Base-by-base conservation (phyloP, 2,113 vertebrate species). In the Gadus macrocephalus region DNA sequence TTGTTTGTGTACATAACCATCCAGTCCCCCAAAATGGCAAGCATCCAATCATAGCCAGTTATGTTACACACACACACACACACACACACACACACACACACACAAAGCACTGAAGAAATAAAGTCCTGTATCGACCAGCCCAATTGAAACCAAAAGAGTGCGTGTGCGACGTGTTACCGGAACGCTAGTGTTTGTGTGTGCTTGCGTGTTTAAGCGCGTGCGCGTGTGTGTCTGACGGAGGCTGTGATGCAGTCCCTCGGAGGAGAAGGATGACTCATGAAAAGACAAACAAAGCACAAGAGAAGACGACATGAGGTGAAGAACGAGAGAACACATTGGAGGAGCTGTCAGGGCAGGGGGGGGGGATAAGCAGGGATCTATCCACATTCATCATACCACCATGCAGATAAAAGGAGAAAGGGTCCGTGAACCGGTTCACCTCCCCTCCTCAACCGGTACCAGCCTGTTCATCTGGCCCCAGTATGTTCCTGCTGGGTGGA, bases 381-480 rank as follows among this genome's bases (percentile, higher is more conserved):
- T 25, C 31, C 27, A n/a, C 20, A 25, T 5, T 25, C n/a, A 64
- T 49, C 42, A 14, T 9, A 49, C 42, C 42, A 12, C 42, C 11
- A 14, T 49, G 42, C 9, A 49, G 42, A 49, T 49, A 49, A 49
- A 49, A 49, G 42, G 42, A 12, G 42, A 49, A 49, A 49, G 2
- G 42, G 12, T 49, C 8, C 2, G 12, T 49, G 42, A 49, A 9
- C 42, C 2, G 9, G 9, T 49, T 49, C 42, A 49, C 42, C 42
- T 49, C 42, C 11, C 31, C 42, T 49, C 42, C 42, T 49, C 3
- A 1, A 0, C 9, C 14, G 14, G 8, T 19, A 28, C 19, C 22
- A 22, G 11, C 31, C n/a, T 19, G 22, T 22, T 71, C 70, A 75
- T 76, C 73, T 20, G 64, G 9, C 65, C 70, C 25, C 27, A 70